Evolutionary conservation across 2,113 vertebrate genomes (phyloP), one percentile per base, ranked within the genome.

Genomic region (Hiodon tergisus): DNA sequence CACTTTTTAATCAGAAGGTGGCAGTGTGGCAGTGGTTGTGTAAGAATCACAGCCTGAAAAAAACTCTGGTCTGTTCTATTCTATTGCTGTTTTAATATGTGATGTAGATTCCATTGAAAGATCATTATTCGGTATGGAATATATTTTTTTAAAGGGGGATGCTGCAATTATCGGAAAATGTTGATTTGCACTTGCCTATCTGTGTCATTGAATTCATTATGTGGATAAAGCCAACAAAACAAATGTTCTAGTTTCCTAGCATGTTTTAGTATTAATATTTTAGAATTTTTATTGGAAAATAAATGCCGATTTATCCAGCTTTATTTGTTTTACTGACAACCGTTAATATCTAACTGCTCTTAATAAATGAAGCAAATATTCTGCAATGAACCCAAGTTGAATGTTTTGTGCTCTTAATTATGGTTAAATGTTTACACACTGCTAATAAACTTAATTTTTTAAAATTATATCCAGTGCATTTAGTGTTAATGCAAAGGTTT

Each of bases 1-100:
- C 68, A 54, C 48, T 55, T 48, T 70, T 71, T 62, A 70, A 76
- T 76, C 75, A 76, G 75, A 76, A 71, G 75, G 75, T 76, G 75
- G 75, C 75, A 76, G 68, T 76, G 59, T 76, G 67, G 75, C 16
- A 58, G 55, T 76, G 71, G 71, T 70, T 57, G 68, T 76, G 55
- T 17, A n/a, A 60, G 67, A 63, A 48, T 50, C 31, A 5, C 66
- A 70, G 16, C 48, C 48, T 68, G 8, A 47, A 62, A 53, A 53
- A 48, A 63, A 55, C 48, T 63, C 67, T 13, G 2, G 54, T 50
- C 51, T 46, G 16, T 63, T 76, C 59, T n/a, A 59, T 16, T 75
- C 53, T 67, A 57, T 60, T 55, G 17, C 54, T 67, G 68, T 63
- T 68, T 75, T 54, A 67, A 62, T 57, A 50, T 60, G 65, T 75